phyloP scores from a whole-genome alignment of 2,797 vertebrate species.

The Sebastes flavidus region DNA sequence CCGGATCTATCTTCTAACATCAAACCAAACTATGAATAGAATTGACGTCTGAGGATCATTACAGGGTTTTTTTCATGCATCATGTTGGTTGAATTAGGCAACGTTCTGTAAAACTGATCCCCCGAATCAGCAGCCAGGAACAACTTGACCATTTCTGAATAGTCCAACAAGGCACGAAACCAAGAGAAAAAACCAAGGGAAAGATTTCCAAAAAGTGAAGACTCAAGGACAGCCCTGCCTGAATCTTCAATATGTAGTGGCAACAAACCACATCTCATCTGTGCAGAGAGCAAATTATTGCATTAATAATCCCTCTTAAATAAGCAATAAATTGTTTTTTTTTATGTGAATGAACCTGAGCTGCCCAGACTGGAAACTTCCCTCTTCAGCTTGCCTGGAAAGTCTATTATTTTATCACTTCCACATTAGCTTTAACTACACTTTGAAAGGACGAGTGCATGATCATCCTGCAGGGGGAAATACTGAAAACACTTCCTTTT shows the following conservation, averaged over 20 bases:
- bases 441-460: neutral
- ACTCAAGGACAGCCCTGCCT: too few relatives aligned
- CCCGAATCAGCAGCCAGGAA: too few relatives aligned
- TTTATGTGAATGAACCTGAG: neutral
- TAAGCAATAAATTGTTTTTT: neutral
- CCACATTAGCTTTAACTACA: neutral
- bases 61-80: too few relatives aligned
- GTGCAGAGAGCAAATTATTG: neutral
- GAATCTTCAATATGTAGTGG: neutral
- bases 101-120: too few relatives aligned
- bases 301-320: neutral
- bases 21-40: too few relatives aligned
- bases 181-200: too few relatives aligned
- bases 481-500: neutral
- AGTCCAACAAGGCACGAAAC: too few relatives aligned
- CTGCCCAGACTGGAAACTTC: neutral
- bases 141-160: too few relatives aligned
- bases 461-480: neutral
- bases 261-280: neutral
- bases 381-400: neutral
- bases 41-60: too few relatives aligned
- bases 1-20: too few relatives aligned
- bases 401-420: neutral
- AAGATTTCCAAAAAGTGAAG: too few relatives aligned
- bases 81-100: too few relatives aligned